Evolutionary conservation across 2,113 vertebrate species (phyloP).

Genomic region (Protobothrops mucrosquamatus): DNA sequence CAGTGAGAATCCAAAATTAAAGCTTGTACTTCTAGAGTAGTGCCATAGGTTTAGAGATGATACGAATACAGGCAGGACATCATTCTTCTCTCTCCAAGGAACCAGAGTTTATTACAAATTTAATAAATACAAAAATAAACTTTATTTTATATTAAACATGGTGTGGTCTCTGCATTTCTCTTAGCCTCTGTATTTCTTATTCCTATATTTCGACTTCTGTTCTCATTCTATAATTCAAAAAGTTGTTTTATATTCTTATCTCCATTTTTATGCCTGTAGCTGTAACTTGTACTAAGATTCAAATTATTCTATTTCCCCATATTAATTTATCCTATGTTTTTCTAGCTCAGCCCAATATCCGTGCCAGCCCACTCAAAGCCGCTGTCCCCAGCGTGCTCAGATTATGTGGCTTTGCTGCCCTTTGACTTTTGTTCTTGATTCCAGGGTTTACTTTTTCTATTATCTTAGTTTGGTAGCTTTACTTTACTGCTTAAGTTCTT

Average conservation of each 20-base stretch:
- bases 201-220: neutral
- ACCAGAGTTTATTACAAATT: neutral
- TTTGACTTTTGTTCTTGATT: neutral
- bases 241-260: neutral
- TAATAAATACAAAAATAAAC: neutral
- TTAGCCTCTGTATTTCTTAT: neutral
- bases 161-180: neutral
- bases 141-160: neutral
- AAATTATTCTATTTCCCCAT: neutral
- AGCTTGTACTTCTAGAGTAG: neutral
- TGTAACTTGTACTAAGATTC: neutral
- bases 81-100: neutral
- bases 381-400: neutral
- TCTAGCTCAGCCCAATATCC: neutral
- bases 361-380: neutral
- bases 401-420: neutral
- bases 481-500: neutral
- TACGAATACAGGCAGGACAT: neutral
- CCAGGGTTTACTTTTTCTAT: neutral
- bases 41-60: neutral
- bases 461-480: neutral
- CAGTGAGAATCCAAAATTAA: neutral
- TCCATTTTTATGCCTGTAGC: neutral
- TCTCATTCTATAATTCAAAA: neutral
- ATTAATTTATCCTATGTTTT: neutral